Conservation (phyloP, 2,888 invertebrate genomes). For the Rhorus exstirpatorius region DNA sequence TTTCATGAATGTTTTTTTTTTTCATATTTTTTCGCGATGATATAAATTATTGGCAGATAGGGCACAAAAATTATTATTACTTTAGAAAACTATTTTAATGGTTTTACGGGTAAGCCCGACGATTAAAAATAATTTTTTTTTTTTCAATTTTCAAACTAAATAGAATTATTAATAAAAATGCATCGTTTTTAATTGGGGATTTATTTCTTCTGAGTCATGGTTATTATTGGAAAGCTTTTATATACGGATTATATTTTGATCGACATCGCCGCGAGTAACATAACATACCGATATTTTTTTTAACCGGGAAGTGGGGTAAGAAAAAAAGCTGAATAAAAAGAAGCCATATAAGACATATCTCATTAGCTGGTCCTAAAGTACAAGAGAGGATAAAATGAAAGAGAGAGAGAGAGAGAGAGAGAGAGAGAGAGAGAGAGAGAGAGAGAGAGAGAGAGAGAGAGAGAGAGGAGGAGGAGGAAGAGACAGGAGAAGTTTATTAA, state of each 20-base stretch:
- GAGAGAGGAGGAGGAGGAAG: background rate
- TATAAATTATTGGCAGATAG: too few species aligned
- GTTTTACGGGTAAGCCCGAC: too few species aligned
- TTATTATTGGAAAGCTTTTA: background rate
- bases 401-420: constrained; percentile 1
- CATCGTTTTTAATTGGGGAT: constrained; percentile 12
- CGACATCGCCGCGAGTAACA: background rate
- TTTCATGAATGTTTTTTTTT: too few species aligned
- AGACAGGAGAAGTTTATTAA: constrained; percentile 52
- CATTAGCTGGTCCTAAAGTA: constrained; percentile 49
- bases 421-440: constrained; percentile 11
- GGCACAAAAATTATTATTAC: too few species aligned
- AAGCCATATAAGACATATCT: constrained; percentile 26
- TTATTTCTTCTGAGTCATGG: background rate
- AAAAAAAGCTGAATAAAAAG: constrained; percentile 13
- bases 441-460: constrained; percentile 23
- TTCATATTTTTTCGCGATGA: too few species aligned
- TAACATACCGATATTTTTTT: background rate
- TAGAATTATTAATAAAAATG: too few species aligned
- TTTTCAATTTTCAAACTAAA: too few species aligned
- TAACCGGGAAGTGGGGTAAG: background rate
- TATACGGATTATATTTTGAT: background rate
- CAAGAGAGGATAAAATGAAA: constrained; percentile 21
- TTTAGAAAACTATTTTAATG: too few species aligned
- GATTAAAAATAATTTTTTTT: too few species aligned